phyloP scores from a whole-genome alignment of 2,888 invertebrate species.

The Hyalella azteca region DNA sequence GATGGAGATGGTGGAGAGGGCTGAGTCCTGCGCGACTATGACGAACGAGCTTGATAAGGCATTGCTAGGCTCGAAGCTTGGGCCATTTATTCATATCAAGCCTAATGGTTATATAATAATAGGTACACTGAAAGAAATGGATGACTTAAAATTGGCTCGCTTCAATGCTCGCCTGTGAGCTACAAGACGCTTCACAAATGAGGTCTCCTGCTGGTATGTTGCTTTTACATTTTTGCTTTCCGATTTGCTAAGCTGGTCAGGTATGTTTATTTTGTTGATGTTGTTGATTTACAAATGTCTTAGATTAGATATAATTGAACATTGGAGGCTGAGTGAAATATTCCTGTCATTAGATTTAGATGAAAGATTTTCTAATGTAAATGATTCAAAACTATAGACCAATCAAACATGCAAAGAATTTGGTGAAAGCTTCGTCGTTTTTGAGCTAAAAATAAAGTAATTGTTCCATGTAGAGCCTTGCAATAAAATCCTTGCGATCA shows the following conservation, averaged over 20 bases:
- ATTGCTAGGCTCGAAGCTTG: conserved; percentile 42
- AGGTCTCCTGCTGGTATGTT: conserved; percentile 10
- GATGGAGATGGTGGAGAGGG: neutral
- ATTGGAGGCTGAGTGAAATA: no score
- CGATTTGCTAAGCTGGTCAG: neutral
- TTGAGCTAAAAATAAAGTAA: no score
- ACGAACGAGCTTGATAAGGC: conserved; percentile 50
- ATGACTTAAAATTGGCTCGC: conserved; percentile 48
- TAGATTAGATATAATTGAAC: no score
- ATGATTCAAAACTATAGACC: no score
- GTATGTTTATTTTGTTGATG: no score
- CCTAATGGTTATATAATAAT: conserved; percentile 57
- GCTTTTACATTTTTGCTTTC: neutral
- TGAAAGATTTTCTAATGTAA: no score
- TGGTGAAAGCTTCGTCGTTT: no score
- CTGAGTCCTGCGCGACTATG: neutral
- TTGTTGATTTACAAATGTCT: no score
- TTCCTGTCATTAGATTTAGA: no score
- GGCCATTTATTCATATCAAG: conserved; percentile 54
- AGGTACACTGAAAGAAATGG: conserved; percentile 53
- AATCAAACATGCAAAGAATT: no score
- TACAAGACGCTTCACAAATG: conserved; percentile 18
- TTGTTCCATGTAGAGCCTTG: no score
- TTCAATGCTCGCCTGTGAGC: conserved; percentile 4
- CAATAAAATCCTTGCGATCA: no score